Evolutionary conservation across 2,797 vertebrate species (phyloP).

Genomic region (Pseudochirops corinnae): DNA sequence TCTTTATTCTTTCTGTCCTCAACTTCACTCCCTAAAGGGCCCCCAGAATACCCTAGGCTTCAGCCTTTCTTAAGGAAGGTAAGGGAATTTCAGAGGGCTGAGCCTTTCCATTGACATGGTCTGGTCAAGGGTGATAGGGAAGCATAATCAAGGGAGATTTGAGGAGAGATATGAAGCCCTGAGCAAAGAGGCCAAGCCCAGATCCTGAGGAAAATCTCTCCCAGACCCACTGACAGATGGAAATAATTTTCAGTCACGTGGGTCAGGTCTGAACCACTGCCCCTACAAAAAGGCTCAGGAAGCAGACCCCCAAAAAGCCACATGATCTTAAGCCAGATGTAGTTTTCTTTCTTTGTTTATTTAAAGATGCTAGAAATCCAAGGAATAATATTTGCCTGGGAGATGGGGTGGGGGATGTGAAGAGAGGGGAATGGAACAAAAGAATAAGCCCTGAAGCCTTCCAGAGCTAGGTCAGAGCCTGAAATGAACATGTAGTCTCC

Average conservation of each 20-base stretch:
- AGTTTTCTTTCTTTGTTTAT: constrained; percentile 53
- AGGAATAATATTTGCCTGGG: background rate
- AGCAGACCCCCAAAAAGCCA: constrained; percentile 45
- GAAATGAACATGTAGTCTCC: background rate
- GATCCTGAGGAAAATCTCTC: background rate
- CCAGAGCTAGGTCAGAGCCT: background rate
- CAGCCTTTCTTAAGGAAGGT: background rate
- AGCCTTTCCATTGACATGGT: background rate
- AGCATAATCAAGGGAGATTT: background rate
- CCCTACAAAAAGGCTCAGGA: constrained; percentile 60
- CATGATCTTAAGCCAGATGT: constrained; percentile 49
- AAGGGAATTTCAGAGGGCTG: background rate
- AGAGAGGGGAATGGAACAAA: background rate
- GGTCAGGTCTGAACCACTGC: background rate
- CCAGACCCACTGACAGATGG: constrained; percentile 60
- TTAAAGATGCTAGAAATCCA: constrained; percentile 26
- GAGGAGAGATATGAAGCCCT: too few relatives aligned
- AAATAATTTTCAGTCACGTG: constrained; percentile 74
- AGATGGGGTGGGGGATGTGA: background rate
- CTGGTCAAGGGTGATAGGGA: fast-evolving
- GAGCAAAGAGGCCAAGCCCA: background rate
- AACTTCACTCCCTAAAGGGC: background rate
- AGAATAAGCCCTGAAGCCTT: background rate
- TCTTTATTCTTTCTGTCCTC: background rate
- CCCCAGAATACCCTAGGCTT: background rate